Base-by-base conservation (phyloP, 2,888 invertebrate species). In the Creontiades dilutus region DNA sequence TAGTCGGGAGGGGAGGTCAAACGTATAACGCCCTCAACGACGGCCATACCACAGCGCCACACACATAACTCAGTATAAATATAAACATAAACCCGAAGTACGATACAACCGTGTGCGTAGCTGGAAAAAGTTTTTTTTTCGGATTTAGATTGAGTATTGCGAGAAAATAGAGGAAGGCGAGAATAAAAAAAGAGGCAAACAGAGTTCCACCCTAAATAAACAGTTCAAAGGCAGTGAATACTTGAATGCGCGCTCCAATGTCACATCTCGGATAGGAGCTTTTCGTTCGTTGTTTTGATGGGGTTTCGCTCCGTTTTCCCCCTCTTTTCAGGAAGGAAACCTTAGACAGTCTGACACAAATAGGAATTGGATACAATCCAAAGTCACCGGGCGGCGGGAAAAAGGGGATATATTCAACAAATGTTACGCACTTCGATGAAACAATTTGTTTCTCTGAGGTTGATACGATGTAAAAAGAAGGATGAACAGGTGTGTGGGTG, bases 161-260 rank as follows among this genome's bases (percentile, higher is more conserved):
- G 82, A 52, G 55, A 52, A 82, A 68, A 68, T 68, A 68, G 68
- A 13, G n/a, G 76, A 9, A 76, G 82, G 23, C 23, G 81, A 12
- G 28, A 28, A 27, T 13, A 47, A 80, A 80, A 47, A 47, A 48
- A 47, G 0, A 52, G 14, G 48, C 82, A 82, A 47, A 82, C 48
- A 48, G 16, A 47, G 82, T 68, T 82, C 82, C 23, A 52, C 82
- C 82, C 82, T 82, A 52, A 82, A 52, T 82, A 82, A 82, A 82
- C 82, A 52, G 82, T 82, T 82, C 82, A 82, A 82, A 82, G 82
- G 82, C 82, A 52, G 82, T 82, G 82, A 82, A 82, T 82, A 82
- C 82, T 68, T 27, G 68, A 68, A 68, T 68, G 68, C 47, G 82
- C 27, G 37, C 52, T 52, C 52, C 52, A 19, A 52, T 82, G 82